Conservation (phyloP, 1,140 invertebrate genomes). For the Babylonia areolata region DNA sequence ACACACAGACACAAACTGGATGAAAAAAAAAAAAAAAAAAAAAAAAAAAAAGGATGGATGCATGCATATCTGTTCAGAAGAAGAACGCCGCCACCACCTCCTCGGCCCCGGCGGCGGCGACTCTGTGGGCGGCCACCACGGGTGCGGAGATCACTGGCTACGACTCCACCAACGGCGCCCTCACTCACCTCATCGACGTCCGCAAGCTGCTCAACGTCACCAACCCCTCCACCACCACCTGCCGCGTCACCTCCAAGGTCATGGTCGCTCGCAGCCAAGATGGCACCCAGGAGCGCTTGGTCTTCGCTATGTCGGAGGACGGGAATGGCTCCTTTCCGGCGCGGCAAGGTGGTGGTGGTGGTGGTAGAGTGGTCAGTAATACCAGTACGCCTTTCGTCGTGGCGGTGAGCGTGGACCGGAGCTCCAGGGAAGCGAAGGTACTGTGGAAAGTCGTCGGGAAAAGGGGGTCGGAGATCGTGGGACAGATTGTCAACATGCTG, state of each 20-base stretch:
- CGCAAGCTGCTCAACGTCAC: constrained; percentile 30
- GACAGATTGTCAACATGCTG: constrained; percentile 15
- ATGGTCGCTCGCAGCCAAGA: constrained; percentile 13
- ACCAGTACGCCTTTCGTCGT: neutral
- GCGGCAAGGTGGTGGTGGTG: neutral
- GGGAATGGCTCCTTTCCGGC: no score
- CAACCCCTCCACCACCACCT: neutral
- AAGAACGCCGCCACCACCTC: neutral
- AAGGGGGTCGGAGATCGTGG: constrained; percentile 4
- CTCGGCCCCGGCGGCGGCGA: neutral
- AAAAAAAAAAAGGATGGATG: no score
- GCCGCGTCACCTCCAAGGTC: constrained; percentile 32
- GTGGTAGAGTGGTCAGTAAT: neutral
- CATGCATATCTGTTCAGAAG: neutral
- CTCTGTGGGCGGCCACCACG: constrained; percentile 5
- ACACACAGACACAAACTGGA: no score
- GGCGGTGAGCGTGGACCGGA: neutral
- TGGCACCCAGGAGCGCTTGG: neutral
- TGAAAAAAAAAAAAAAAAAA: no score
- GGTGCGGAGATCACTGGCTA: constrained; percentile 3
- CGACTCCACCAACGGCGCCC: constrained; percentile 13
- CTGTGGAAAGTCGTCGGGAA: constrained; percentile 12
- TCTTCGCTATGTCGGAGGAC: neutral
- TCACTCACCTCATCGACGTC: constrained; percentile 13
- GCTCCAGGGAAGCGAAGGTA: neutral